Base-by-base conservation (phyloP, 2,888 invertebrate species). In the Tryphoninae sp. region DNA sequence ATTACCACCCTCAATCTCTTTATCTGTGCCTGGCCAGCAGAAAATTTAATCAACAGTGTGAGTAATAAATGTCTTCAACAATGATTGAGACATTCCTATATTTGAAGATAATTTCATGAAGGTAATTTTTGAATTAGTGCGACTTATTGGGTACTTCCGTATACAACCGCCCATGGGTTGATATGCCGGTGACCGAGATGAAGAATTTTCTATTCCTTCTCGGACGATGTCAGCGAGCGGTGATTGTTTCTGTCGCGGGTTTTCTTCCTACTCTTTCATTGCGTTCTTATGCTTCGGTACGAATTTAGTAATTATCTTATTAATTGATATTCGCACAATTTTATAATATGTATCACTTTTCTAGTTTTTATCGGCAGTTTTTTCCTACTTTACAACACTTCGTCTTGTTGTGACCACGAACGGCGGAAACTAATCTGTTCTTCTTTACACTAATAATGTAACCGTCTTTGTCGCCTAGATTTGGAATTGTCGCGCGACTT, bases 1-100 rank as follows among this genome's bases (percentile, higher is more conserved):
- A 23, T 59, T 59, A 13, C 23, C 11, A 23, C 23, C 4, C 22
- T 59, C 23, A 59, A 59, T 59, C 58, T 59, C 0, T 59, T 59
- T 13, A 23, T 59, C 23, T 59, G 55, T 53, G 11, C 64, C 22
- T 62, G 79, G 76, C 75, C 82, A 40, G 78, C 81, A 8, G 71
- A 83, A 19, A 74, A 81, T 62, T 73, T 83, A 23, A 75, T 83
- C 33, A 23, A 78, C 49, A 67, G 53, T 61, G 81, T 81, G 76
- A 67, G 72, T 42, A 26, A 55, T 13, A 13, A 7, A 45, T 45
- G 2, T 45, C n/a, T 55, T 55, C 2, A 13, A 9, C n/a, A 55
- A 55, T 55, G 6, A 19, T 19, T 33, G 4, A 33, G 6, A 13
- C 45, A 45, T 13, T 2, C 2, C 13, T 2, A 1, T 1, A 45